Conservation (phyloP, 2,797 vertebrate species). For the Hypotaenidia okinawae region DNA sequence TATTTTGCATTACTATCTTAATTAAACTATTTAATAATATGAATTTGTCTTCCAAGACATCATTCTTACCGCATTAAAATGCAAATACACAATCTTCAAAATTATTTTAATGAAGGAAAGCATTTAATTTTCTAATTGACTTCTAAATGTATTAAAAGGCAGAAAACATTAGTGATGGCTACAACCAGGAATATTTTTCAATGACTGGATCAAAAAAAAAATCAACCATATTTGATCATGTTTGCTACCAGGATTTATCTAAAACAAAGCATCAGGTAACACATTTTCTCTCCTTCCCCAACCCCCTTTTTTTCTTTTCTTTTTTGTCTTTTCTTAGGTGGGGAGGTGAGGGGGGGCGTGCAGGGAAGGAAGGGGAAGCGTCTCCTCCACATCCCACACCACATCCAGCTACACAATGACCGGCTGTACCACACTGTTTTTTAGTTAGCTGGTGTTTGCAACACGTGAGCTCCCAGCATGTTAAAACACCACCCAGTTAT, state of each 20-base stretch:
- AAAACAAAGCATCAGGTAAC: background rate
- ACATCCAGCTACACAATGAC: slow-evolving; percentile 15
- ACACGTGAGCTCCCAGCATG: background rate
- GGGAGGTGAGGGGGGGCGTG: accelerated
- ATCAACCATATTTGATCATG: background rate
- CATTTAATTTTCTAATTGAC: slow-evolving; percentile 58
- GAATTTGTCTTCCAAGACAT: slow-evolving; percentile 21
- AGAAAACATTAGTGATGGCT: slow-evolving; percentile 7
- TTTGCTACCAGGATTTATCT: background rate
- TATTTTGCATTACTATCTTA: slow-evolving; percentile 47
- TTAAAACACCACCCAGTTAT: background rate
- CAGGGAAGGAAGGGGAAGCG: background rate
- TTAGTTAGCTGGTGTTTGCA: slow-evolving; percentile 11
- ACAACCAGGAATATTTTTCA: slow-evolving; percentile 14
- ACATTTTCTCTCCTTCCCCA: background rate
- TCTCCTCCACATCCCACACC: slow-evolving; percentile 6
- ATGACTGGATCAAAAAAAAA: background rate
- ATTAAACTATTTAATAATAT: slow-evolving; percentile 50
- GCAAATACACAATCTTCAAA: slow-evolving; percentile 34
- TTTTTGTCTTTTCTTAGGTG: background rate
- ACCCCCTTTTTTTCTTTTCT: accelerated
- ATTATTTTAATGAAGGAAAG: slow-evolving; percentile 35
- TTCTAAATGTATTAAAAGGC: slow-evolving; percentile 23
- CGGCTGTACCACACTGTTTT: background rate
- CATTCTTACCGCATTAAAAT: slow-evolving; percentile 48